Evolutionary conservation across 2,797 vertebrate genomes (phyloP), one percentile per base, ranked within the genome.

Genomic region (Zenarchopterus dispar): DNA sequence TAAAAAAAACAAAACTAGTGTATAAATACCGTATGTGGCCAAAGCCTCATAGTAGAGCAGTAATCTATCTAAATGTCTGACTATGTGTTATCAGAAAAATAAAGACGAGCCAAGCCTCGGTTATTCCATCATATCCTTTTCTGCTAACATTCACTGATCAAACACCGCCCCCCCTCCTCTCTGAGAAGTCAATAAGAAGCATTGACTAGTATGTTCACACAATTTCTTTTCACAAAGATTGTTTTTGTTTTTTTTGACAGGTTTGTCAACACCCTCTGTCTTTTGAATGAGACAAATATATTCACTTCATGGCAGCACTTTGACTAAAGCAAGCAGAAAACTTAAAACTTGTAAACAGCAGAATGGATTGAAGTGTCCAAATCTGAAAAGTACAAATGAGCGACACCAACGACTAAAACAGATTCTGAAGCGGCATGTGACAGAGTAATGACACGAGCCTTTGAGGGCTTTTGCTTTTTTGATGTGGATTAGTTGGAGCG

Each of bases 321-420:
- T 77, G 76, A 80, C 58, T 62, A 74, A 77, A 75, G 75, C 73
- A 70, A 80, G 78, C 63, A 54, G 18, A 77, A 75, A 77, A 77
- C 64, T 70, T 77, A 64, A 44, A 19, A 75, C 77, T 80, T 54
- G 79, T 79, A 82, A 88, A 78, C 84, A 82, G 75, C 64, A 73
- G 84, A 86, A 85, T 88, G 78, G 85, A 85, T 80, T 84, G 76
- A 85, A 82, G 81, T 84, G 84, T 88, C 81, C 85, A 70, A 81
- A 75, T 77, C 58, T 58, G 79, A 67, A 46, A 71, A 78, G 63
- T 51, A 70, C 78, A 82, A 82, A 88, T 82, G 84, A 85, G 75
- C 50, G 69, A 80, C 77, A 24, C 21, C 18, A 56, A 74, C 42
- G 76, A 78, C 81, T 72, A 67, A 83, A 84, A 81, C 31, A 1